Evolutionary conservation across 2,797 vertebrate genomes (phyloP).

Genomic region (Amphiprion clarkii): DNA sequence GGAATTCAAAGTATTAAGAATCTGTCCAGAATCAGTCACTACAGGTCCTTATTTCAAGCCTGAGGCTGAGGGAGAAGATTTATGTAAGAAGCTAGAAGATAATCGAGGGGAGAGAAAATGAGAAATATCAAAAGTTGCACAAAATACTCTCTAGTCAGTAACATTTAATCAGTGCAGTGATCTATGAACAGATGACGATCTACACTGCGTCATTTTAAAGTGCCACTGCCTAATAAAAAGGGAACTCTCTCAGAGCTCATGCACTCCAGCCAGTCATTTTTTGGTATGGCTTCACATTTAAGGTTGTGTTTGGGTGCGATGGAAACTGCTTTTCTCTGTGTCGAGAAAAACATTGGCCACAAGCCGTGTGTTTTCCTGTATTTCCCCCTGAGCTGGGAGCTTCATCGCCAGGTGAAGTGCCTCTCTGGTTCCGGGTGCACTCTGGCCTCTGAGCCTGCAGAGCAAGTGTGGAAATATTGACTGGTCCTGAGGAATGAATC

Average conservation of each 20-base stretch:
- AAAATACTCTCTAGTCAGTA: too few species aligned
- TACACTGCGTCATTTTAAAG: neutral
- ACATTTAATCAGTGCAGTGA: neutral
- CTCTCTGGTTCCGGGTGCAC: conserved; percentile 39
- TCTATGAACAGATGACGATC: neutral
- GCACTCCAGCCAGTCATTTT: neutral
- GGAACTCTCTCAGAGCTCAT: neutral
- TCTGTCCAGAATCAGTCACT: neutral
- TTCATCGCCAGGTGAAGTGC: conserved; percentile 44
- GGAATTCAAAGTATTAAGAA: neutral
- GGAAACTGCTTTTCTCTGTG: conserved; percentile 11
- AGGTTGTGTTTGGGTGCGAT: conserved; percentile 7
- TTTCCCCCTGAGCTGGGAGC: neutral
- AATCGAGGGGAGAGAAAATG: neutral
- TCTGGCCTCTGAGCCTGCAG: conserved; percentile 44
- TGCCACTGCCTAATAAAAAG: neutral
- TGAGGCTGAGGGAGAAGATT: neutral
- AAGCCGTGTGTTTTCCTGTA: neutral
- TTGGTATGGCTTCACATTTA: neutral
- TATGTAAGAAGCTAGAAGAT: neutral
- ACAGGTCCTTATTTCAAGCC: neutral
- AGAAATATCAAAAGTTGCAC: neutral
- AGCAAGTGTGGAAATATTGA: conserved; percentile 35
- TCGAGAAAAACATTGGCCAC: neutral
- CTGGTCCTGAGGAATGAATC: conserved; percentile 51